Base-by-base conservation (phyloP, 1,140 invertebrate genomes). In the Sitophilus oryzae region DNA sequence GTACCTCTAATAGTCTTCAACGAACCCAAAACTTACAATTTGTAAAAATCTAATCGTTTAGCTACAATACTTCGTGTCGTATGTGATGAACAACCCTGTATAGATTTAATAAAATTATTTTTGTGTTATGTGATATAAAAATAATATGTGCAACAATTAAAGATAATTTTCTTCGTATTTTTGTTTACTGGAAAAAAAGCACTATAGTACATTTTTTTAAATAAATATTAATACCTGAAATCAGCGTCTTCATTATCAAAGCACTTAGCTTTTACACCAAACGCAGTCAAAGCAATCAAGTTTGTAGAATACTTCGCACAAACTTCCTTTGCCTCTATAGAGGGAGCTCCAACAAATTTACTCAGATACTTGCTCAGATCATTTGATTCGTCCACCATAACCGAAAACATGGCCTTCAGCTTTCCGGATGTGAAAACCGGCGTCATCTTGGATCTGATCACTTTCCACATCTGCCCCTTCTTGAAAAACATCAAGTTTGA, bases 341-440 rank as follows among this genome's bases (percentile, higher is more conserved):
- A n/a, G 3, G 45, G 20, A 11, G 54, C 11, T 6, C 56, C 38
- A 4, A 20, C 3, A 8, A 54, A 18, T 36, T 54, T 55, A 1
- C 20, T 37, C 43, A 69, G 37, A 52, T 68, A 66, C 8, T 53
- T 22, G 8, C 20, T 35, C 22, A 68, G 14, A n/a, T 59, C 48
- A 6, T 56, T 30, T 1, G 53, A 62, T 10, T 57, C 49, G 18
- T 63, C 47, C 11, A 60, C 42, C 15, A 74, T 66, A 9, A 71
- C 10, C 23, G 43, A 25, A 66, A 66, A 72, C 71, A 73, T 73
- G 6, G 25, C 64, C 65, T 74, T 77, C 52, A 81, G 70, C 66
- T 80, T 81, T 2, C 71, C 66, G 0, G 73, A 71, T 3, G 75
- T 76, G 59, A 79, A 82, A 0, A 75, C 70, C 14, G 79, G 77